phyloP scores from a whole-genome alignment of 2,888 invertebrate species.

The Sarcophaga caerulescens region DNA sequence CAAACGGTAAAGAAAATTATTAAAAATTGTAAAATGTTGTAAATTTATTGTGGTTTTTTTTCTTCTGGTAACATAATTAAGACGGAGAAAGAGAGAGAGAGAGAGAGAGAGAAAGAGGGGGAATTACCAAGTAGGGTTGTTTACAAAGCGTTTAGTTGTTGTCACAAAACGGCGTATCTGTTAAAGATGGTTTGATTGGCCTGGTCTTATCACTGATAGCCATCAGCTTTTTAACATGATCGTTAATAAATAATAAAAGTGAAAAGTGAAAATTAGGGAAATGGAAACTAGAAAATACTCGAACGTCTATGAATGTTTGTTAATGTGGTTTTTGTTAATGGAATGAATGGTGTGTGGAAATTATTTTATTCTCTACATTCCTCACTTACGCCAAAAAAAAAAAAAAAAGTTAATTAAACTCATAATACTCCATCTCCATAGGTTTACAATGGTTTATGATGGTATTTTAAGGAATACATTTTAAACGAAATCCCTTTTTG shows the following conservation, averaged over 20 bases:
- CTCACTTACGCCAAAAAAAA: no score
- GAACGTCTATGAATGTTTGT: constrained; percentile 66
- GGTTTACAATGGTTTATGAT: no score
- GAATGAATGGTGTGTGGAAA: no score
- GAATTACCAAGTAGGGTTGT: constrained; percentile 35
- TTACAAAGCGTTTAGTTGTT: constrained; percentile 12
- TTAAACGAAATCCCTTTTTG: no score
- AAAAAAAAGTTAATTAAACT: no score
- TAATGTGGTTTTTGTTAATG: no score
- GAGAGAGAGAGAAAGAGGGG: constrained; percentile 15
- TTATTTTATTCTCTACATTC: no score
- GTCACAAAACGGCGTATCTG: constrained; percentile 55
- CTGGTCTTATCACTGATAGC: constrained; percentile 59
- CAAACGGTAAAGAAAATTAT: constrained; percentile 43
- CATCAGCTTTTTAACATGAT: constrained; percentile 45
- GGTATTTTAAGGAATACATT: no score
- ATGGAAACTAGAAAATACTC: constrained; percentile 19
- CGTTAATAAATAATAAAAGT: constrained; percentile 35
- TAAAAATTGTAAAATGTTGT: constrained; percentile 44
- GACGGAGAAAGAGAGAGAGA: constrained; percentile 16
- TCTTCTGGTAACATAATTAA: background rate
- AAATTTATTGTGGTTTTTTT: constrained; percentile 38
- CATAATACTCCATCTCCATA: no score
- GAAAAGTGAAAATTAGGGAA: constrained; percentile 1
- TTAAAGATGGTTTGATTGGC: constrained; percentile 38